Base-by-base conservation (phyloP, 2,797 vertebrate genomes). In the Spinus pinus region DNA sequence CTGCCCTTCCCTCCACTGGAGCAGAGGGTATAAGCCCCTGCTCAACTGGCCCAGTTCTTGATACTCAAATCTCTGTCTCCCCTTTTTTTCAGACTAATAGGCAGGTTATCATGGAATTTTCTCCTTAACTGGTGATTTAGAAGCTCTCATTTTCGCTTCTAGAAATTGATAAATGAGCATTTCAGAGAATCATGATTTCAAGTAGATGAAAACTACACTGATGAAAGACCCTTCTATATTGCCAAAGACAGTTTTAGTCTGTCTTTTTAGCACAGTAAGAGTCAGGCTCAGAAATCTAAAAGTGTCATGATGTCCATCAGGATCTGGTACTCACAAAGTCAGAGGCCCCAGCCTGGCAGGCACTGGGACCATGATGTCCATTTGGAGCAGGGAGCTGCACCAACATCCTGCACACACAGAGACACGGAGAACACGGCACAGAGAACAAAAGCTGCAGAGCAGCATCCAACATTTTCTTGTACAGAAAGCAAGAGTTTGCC, bases 301-400 rank as follows among this genome's bases (percentile, higher is more conserved):
- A 14, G 6, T 2, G 27, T 22, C 8, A 9, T 17, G 4, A 24
- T 10, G 7, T 47, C 44, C 22, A 22, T 66, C 14, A 70, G 23
- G 27, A 54, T 4, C 27, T 50, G n/a, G 30, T 50, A 5, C 14
- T 74, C 28, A 41, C 6, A 49, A 73, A 93, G 14, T 12, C 46
- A 60, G 46, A 51, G 53, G 19, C 5, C 6, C 9, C 64, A 62
- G 17, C 21, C 13, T 70, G 20, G 14, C 4, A 12, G 0, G 2
- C 4, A 4, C 22, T 10, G 28, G 10, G 44, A 19, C 20, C 24
- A 5, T 3, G 23, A 54, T 19, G 24, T 15, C 9, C 0, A 0
- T 3, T 78, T 22, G 14, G 50, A 71, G 54, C 10, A 51, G 7
- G 10, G 70, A 88, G 37, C 7, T 60, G n/a, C 56, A 41, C 16